phyloP scores from a whole-genome alignment of 2,113 vertebrate species.

The Isichthys henryi region DNA sequence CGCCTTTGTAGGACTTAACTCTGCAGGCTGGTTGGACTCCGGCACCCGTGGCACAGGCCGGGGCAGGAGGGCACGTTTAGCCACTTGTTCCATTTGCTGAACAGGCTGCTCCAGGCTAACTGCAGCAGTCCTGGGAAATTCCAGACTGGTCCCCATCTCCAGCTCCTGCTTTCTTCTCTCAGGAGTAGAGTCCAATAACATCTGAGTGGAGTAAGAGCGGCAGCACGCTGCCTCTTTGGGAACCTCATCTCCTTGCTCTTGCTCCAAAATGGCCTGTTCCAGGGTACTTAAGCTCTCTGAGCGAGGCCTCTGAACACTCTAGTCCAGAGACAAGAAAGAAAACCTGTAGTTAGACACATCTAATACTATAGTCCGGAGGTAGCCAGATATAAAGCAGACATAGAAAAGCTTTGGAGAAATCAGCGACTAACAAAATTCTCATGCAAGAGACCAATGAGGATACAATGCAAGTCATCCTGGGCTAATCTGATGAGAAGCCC shows the following conservation, averaged over 20 bases:
- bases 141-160: background rate
- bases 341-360: background rate
- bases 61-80: constrained; percentile 9
- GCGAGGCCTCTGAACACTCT: constrained; percentile 32
- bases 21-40: background rate
- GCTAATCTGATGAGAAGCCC: background rate
- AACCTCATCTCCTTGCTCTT: constrained; percentile 38
- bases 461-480: background rate
- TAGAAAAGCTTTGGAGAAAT: background rate
- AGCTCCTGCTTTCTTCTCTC: constrained; percentile 7
- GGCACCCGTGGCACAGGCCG: constrained; percentile 21
- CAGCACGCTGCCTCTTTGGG: constrained; percentile 32
- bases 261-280: constrained; percentile 54
- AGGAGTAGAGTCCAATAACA: constrained; percentile 21
- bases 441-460: background rate
- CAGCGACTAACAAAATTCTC: background rate
- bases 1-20: background rate
- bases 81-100: constrained; percentile 21
- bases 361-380: background rate
- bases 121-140: constrained; percentile 13
- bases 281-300: constrained; percentile 62
- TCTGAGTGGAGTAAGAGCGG: constrained; percentile 35
- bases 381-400: background rate
- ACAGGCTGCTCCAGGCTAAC: background rate
- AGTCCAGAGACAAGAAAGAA: background rate